Evolutionary conservation across 2,113 vertebrate genomes (phyloP), one percentile per base, ranked within the genome.

Genomic region (Chaetorhynchus papuensis): DNA sequence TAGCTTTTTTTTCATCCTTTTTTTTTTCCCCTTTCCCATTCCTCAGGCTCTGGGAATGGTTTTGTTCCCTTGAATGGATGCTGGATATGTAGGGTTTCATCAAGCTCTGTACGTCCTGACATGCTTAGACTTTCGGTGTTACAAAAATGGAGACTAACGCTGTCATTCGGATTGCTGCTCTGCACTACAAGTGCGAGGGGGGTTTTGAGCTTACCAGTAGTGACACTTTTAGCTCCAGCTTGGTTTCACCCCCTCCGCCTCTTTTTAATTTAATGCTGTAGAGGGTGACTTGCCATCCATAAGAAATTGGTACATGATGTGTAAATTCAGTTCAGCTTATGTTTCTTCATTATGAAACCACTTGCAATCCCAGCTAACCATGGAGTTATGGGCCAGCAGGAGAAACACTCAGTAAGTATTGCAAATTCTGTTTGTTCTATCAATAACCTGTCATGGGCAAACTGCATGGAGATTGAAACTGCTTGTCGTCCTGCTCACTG

Each of bases 261-360:
- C 94, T 87, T 96, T 97, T 95, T 97, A 95, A 97, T 98, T 96
- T 97, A 91, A 97, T 95, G 96, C 97, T 92, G 92, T 98, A 97
- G 98, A 97, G 97, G 96, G 96, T 98, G 97, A 98, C 98, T 98
- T 97, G 97, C 97, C 95, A 91, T 96, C 98, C 97, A 94, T 98
- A 94, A 98, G 97, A 97, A 97, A 97, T 97, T 96, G 96, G 93
- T 97, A 90, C 98, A 99, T 98, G 98, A 99, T 99, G 99, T 98
- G 98, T 98, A 98, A 98, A 98, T 98, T 98, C 96, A 98, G 95
- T 97, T 97, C 97, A 96, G 98, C 96, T 96, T 98, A 98, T 97
- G 98, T 98, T 98, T 98, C 97, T 98, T 98, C 99, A 99, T 98
- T 98, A 99, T 99, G 99, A 99, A 99, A 98, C 99, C 99, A 97